Evolutionary conservation across 2,888 invertebrate genomes (phyloP).

Genomic region (Lampropteryx suffumata): DNA sequence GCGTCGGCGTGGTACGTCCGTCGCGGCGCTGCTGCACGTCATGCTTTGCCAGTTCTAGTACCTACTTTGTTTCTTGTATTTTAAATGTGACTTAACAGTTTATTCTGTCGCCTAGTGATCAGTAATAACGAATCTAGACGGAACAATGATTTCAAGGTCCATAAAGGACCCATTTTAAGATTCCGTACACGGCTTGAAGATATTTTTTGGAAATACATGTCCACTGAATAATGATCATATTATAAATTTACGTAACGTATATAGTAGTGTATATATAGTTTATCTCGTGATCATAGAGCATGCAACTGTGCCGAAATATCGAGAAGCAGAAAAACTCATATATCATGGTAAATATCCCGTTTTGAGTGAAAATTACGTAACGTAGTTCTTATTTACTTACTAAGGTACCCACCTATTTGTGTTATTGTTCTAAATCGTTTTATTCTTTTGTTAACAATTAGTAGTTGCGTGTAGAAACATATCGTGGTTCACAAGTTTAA

Average conservation of each 20-base stretch:
- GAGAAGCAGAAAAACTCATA: no score
- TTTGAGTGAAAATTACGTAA: no score
- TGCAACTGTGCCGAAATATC: no score
- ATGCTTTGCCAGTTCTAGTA: neutral
- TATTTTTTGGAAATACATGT: conserved; percentile 25
- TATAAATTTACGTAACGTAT: conserved; percentile 2
- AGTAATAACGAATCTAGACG: conserved; percentile 20
- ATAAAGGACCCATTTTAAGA: conserved; percentile 19
- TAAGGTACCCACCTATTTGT: no score
- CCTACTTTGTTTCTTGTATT: neutral
- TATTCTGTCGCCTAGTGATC: neutral
- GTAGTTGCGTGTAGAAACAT: neutral
- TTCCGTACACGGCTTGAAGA: conserved; percentile 23
- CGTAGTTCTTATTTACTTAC: no score
- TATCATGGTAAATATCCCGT: no score
- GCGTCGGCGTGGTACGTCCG: no score
- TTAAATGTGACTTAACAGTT: neutral
- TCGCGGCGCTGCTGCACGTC: no score
- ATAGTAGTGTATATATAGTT: no score
- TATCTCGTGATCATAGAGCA: no score
- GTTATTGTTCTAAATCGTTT: conserved; percentile 11
- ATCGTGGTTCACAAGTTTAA: neutral
- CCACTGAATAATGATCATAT: conserved; percentile 23
- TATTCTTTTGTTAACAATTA: conserved; percentile 4
- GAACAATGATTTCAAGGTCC: conserved; percentile 24